These are phyloP conservation scores for Corvus hawaiiensis DNA, from an alignment of 2,113 vertebrate genomes.

Conservation along the genomic window DNA sequence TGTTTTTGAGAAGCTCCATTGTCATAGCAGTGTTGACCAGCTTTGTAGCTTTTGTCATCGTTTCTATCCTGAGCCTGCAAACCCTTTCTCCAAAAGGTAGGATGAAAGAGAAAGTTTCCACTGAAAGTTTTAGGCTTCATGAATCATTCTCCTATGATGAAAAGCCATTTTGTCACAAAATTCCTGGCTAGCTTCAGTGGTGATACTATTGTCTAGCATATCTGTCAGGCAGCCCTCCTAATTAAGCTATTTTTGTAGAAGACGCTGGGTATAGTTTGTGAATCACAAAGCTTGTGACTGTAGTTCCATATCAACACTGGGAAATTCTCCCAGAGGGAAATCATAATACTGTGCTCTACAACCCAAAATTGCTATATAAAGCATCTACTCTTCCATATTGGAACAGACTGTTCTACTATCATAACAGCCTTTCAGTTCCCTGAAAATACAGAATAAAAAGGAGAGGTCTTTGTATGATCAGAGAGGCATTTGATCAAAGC, in stretches of 20 bases:
- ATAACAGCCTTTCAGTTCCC: not conserved
- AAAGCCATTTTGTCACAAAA: slow-evolving; percentile 22
- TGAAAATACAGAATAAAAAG: not conserved
- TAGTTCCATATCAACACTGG: not conserved
- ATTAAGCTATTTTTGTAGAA: slow-evolving; percentile 18
- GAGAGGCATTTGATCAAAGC: slow-evolving; percentile 10
- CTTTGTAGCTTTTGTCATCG: not conserved
- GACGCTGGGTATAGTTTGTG: not conserved
- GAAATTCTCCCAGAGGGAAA: slow-evolving; percentile 1
- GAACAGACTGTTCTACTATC: not conserved
- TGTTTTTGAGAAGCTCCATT: not conserved
- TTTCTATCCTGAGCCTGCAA: not conserved
- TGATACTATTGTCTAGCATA: not conserved
- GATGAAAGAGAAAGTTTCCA: not conserved
- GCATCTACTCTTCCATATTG: not conserved
- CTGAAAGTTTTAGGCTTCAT: not conserved
- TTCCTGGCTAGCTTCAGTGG: not conserved
- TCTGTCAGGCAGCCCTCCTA: slow-evolving; percentile 19
- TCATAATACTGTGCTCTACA: not conserved
- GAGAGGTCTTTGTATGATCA: not conserved
- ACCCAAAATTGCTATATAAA: not conserved
- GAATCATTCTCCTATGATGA: not conserved
- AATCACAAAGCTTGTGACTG: slow-evolving; percentile 16
- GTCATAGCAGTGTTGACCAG: not conserved
- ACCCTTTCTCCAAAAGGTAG: not conserved